A percentile compares a stretch with the other conserved stretches of the same genome.
Evolutionary conservation across 2,113 vertebrate species (phyloP).

Genomic region (Mus spicilegus): DNA sequence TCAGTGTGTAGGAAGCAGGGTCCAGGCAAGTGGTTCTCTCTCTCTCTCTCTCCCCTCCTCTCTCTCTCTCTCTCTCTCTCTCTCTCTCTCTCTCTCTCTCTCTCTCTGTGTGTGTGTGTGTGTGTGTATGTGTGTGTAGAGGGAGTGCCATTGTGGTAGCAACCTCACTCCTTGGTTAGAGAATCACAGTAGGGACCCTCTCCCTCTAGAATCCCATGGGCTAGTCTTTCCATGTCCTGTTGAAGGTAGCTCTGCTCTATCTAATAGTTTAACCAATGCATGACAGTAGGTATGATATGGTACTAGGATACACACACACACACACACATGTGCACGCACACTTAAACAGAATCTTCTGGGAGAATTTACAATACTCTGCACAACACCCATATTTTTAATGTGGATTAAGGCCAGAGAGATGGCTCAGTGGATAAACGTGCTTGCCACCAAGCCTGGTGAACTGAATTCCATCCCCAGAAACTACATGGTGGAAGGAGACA

Average conservation of each 20-base stretch:
- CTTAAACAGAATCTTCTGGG: not conserved
- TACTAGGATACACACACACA: not conserved
- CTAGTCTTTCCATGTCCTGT: not conserved
- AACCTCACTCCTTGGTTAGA: not conserved
- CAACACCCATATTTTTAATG: not conserved
- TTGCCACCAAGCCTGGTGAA: not conserved
- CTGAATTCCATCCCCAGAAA: not conserved
- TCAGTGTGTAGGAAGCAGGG: accelerated
- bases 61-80: no score
- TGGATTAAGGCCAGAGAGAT: not conserved
- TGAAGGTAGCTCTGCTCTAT: not conserved
- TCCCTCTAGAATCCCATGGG: not conserved
- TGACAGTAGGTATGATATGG: not conserved
- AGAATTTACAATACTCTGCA: not conserved
- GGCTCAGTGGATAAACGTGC: not conserved
- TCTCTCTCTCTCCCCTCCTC: not conserved
- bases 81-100: no score
- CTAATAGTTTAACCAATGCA: not conserved
- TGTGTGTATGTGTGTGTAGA: not conserved
- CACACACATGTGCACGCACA: not conserved
- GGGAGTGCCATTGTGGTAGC: not conserved
- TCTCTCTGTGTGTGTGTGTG: no score
- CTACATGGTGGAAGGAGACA: not conserved
- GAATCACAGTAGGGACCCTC: no score
- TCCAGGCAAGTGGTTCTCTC: not conserved